A percentile compares a stretch with the other conserved stretches of the same genome.
Conservation (phyloP, 2,113 vertebrate species). For the Puffinus mauretanicus region DNA sequence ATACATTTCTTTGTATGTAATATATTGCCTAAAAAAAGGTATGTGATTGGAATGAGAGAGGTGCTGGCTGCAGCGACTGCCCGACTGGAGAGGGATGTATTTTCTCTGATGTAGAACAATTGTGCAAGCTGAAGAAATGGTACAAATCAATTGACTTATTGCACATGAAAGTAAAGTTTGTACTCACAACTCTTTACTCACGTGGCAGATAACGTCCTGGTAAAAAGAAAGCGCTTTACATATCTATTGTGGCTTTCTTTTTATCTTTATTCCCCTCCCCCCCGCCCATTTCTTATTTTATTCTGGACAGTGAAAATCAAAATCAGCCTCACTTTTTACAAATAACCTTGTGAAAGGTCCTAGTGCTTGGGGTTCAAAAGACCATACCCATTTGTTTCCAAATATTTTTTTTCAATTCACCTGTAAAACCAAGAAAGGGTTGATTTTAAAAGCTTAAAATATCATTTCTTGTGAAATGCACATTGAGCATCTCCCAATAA, state of each 20-base stretch:
- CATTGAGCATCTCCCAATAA: neutral
- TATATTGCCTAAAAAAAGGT: constrained; percentile 38
- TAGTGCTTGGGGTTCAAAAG: neutral
- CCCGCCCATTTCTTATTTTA: neutral
- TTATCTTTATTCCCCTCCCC: neutral
- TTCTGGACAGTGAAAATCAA: neutral
- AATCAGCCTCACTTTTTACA: neutral
- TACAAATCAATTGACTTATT: constrained; percentile 24
- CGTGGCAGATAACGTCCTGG: neutral
- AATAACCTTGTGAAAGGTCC: neutral
- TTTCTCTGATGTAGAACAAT: constrained; percentile 32
- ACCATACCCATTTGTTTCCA: neutral
- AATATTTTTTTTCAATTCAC: neutral
- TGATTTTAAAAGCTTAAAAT: neutral
- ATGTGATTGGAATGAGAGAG: constrained; percentile 39
- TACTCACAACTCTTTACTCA: neutral
- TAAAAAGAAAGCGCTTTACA: neutral
- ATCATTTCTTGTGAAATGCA: neutral
- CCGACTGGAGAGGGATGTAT: neutral
- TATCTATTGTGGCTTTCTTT: neutral
- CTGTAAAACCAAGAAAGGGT: neutral
- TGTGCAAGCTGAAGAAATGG: neutral
- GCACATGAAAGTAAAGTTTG: neutral
- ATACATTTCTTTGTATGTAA: constrained; percentile 49
- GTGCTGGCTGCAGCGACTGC: constrained; percentile 15